Evolutionary conservation across 1,140 invertebrate species (phyloP), one percentile per base, ranked within the genome.

Genomic region (Penaeus japonicus): DNA sequence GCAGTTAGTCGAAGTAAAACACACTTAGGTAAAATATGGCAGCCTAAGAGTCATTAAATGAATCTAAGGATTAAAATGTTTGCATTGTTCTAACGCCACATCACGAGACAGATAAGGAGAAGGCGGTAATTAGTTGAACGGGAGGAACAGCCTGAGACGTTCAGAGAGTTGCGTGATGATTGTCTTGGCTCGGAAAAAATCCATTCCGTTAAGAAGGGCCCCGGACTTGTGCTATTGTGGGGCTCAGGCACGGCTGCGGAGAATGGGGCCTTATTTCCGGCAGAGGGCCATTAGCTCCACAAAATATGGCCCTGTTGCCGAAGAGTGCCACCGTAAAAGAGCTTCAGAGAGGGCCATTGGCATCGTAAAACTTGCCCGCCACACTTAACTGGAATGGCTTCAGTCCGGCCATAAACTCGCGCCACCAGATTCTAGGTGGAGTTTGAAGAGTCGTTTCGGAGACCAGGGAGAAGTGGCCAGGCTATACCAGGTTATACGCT

Each of bases 311-410:
- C 89, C 84, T 83, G 78, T 70, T 75, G 79, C 84, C 83, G 89
- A 89, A 89, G 89, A 89, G 89, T 89, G 89, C 89, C 89, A 78
- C 57, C 65, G 84, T 85, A 89, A 89, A 89, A 89, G 84, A 75
- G 80, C 79, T 82, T 81, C 84, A 89, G 84, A 89, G 84, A 89
- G 89, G 78, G 89, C 89, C 89, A 89, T 85, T 89, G 84, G 84
- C 89, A 83, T 78, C 84, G 84, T 89, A 89, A 89, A 89, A 89
- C 78, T 89, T 73, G 78, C 22, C 84, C 65, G 83, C 89, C 84
- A 89, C 89, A 89, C 89, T 89, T 89, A 89, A 89, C 89, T 86
- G 89, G 84, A 89, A 89, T 89, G 89, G 84, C 89, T 89, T 89
- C 84, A 85, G 84, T 55, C 89, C 65, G 89, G 89, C 77, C 89